Conservation (phyloP, 1,140 invertebrate species). For the Drosophila orena region DNA sequence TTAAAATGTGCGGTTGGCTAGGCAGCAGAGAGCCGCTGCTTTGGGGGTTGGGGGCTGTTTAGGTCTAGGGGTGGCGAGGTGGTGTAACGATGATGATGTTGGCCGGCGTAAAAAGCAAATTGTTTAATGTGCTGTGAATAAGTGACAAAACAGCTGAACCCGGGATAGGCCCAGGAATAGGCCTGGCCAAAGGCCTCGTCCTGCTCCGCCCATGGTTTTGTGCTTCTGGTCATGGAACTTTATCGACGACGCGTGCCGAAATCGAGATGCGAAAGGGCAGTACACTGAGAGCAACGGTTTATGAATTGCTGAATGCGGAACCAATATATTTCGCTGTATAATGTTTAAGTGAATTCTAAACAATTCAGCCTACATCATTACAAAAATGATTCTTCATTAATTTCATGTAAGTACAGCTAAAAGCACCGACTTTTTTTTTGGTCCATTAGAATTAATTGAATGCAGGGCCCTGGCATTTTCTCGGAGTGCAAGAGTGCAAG, state of each 20-base stretch:
- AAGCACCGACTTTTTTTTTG: too few species aligned
- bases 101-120: constrained; percentile 81
- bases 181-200: constrained; percentile 41
- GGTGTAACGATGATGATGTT: constrained; percentile 52
- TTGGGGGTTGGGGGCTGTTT: neutral
- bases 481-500: constrained; percentile 3
- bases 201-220: constrained; percentile 13
- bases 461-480: neutral
- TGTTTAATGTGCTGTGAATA: constrained; percentile 83
- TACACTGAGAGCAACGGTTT: neutral
- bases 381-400: too few species aligned
- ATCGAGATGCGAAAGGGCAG: constrained; percentile 19
- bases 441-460: neutral
- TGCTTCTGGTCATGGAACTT: constrained; percentile 61
- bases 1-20: constrained; percentile 82
- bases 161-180: constrained; percentile 2
- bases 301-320: too few species aligned
- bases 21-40: constrained; percentile 56
- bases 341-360: too few species aligned
- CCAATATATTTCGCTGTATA: too few species aligned
- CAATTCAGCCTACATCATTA: too few species aligned
- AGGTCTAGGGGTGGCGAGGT: constrained; percentile 1
- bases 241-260: constrained; percentile 62
- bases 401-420: too few species aligned
- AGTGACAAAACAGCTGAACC: constrained; percentile 81